Conservation (phyloP, 2,113 vertebrate genomes). For the Anseranas semipalmata region DNA sequence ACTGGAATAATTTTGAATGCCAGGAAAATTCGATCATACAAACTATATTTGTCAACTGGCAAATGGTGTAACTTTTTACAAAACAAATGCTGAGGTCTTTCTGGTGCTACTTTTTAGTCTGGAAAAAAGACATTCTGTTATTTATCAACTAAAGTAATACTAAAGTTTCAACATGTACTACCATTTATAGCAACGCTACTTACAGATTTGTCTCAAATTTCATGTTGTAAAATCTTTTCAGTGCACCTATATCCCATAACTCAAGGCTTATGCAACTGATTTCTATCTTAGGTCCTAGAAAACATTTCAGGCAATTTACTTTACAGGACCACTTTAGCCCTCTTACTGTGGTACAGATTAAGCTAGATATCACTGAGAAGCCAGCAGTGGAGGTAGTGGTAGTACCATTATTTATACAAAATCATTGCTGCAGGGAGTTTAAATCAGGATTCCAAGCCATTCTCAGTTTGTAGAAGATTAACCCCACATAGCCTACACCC, state of each 20-base stretch:
- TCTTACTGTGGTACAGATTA: background rate
- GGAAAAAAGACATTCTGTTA: background rate
- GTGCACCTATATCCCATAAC: background rate
- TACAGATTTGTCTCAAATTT: background rate
- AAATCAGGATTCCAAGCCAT: background rate
- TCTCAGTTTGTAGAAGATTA: background rate
- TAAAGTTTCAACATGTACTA: background rate
- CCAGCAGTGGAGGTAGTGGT: background rate
- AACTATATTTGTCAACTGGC: background rate
- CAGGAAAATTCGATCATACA: background rate
- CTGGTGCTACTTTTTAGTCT: background rate
- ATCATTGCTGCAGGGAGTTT: background rate
- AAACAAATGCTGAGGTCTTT: background rate
- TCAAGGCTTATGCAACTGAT: background rate
- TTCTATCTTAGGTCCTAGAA: background rate
- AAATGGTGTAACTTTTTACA: background rate
- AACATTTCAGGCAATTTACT: background rate
- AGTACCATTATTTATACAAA: background rate
- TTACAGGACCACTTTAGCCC: background rate
- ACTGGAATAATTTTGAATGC: background rate
- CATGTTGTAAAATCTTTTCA: background rate
- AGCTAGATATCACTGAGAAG: background rate
- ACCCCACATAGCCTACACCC: background rate
- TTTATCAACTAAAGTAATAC: background rate
- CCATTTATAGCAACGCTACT: background rate